Base-by-base conservation (phyloP, 2,113 vertebrate genomes). In the Mesoclemmys tuberculata region DNA sequence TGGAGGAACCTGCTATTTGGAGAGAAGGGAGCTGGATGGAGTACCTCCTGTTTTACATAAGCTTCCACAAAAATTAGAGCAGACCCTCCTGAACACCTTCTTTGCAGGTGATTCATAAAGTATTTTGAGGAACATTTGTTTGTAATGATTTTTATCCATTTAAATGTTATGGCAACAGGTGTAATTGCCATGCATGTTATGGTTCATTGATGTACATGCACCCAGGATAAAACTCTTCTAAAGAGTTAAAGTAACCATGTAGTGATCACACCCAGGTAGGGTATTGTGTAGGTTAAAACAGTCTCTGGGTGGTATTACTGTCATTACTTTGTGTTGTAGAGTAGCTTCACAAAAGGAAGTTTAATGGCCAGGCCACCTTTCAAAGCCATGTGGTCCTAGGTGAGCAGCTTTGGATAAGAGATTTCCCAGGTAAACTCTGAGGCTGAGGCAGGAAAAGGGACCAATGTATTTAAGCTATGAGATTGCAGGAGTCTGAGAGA, bases 161-260 rank as follows among this genome's bases (percentile, higher is more conserved):
- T 7, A 1, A 1, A 9, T 71, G 2, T 51, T 44, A 0, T 31
- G 11, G 10, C 29, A 31, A 10, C 35, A 82, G 48, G 12, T 87
- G 83, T 87, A 61, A 61, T 61, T 31, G 56, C 27, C 29, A 13
- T 61, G 56, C 56, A 92, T 91, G 6, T 80, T 95, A 82, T 83
- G 22, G 1, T 89, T 90, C 55, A 31, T 8, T 89, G 35, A 27
- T 82, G 6, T 49, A 14, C 74, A 4, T 22, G 22, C 46, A 84
- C 5, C 1, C 79, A n/a, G 13, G 8, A 78, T 58, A 74, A 90
- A 77, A 55, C 2, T 71, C 14, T 5, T 87, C 49, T 13, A 31
- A 61, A 29, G 26, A 52, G 18, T 82, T 84, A 61, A 74, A 81
- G 85, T 79, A 11, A 18, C 41, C 52, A 0, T 90, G 4, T 46